These are phyloP conservation scores for Catharus minimus DNA, from an alignment of 2,113 vertebrate genomes.

Conservation along the genomic window DNA sequence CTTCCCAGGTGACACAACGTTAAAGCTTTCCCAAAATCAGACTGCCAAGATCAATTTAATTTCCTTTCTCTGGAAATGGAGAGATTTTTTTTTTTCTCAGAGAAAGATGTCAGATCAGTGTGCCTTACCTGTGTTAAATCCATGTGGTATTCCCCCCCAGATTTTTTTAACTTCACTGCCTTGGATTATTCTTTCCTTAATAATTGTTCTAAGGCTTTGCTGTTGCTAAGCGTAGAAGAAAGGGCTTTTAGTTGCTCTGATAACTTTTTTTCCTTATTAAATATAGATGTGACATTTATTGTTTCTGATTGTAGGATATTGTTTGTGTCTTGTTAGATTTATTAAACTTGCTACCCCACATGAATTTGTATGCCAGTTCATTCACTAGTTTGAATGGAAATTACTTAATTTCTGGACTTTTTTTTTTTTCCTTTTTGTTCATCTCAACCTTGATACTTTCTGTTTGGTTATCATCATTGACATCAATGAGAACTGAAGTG, in stretches of 20 bases:
- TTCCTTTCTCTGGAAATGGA: constrained; percentile 1
- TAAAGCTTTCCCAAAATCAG: constrained; percentile 18
- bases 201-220: background rate
- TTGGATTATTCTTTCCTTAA: constrained; percentile 7
- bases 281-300: background rate
- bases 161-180: background rate
- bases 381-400: background rate
- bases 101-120: background rate
- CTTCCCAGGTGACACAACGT: background rate
- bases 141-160: background rate
- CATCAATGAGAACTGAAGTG: background rate
- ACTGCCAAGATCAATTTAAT: constrained; percentile 14
- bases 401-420: background rate
- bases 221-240: background rate
- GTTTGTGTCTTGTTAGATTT: background rate
- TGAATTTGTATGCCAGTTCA: background rate
- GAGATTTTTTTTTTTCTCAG: background rate
- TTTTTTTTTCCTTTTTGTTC: background rate
- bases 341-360: background rate
- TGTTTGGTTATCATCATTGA: background rate
- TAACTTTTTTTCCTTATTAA: background rate
- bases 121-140: background rate
- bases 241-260: background rate
- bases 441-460: background rate
- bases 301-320: background rate